Evolutionary conservation across 2,888 invertebrate genomes (phyloP).

Genomic region (Hemithea aestivaria): DNA sequence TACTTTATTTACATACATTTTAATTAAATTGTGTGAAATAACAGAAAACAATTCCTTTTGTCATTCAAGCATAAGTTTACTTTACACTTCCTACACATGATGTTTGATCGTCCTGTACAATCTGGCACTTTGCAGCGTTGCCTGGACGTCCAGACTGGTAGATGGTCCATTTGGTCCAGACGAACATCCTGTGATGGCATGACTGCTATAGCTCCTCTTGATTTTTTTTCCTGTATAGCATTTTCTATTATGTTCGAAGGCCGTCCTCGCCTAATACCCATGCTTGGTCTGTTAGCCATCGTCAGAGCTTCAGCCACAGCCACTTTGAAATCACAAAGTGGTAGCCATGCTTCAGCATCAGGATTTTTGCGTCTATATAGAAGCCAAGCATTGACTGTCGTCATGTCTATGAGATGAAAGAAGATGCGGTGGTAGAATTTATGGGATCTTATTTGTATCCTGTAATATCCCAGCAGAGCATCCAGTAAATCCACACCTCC

Average conservation of each 20-base stretch:
- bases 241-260: conserved; percentile 6
- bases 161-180: conserved; percentile 10
- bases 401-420: conserved; percentile 12
- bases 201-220: too few species aligned
- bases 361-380: conserved; percentile 6
- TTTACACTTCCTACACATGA: conserved; percentile 3
- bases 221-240: too few species aligned
- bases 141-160: conserved; percentile 11
- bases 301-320: conserved; percentile 11
- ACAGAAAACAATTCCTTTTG: too few species aligned
- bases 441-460: conserved; percentile 5
- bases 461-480: conserved; percentile 4
- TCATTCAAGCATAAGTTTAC: conserved; percentile 7
- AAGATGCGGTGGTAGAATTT: conserved; percentile 10
- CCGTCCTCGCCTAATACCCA: neutral
- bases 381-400: conserved; percentile 10
- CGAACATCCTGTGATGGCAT: conserved; percentile 8
- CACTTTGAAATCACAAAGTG: conserved; percentile 8
- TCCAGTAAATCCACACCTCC: conserved; percentile 3
- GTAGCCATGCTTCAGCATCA: conserved; percentile 1
- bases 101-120: conserved; percentile 2
- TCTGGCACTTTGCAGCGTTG: conserved; percentile 11
- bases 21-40: too few species aligned
- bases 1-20: too few species aligned
- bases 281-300: conserved; percentile 4